A percentile compares a stretch with the other conserved stretches of the same genome.
These are phyloP conservation scores for Pangasius macronema DNA, from an alignment of 2,797 vertebrate genomes.

Conservation along the genomic window DNA sequence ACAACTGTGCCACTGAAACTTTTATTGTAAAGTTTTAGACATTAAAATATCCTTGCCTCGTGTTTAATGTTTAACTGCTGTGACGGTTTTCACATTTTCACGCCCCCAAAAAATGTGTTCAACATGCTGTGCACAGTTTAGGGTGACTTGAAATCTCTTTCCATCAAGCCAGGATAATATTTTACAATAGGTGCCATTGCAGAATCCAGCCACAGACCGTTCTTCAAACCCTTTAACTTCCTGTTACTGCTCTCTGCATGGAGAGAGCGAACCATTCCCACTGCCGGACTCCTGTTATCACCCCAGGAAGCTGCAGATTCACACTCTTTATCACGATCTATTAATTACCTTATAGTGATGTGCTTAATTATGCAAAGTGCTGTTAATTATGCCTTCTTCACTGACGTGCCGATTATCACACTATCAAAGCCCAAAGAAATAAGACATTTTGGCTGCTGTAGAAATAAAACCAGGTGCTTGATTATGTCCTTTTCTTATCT, in stretches of 20 bases:
- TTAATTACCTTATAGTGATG: constrained; percentile 67
- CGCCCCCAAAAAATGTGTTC: neutral
- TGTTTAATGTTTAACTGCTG: no score
- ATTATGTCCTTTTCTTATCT: neutral
- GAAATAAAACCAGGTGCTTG: neutral
- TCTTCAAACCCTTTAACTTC: constrained; percentile 12
- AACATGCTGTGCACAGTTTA: neutral
- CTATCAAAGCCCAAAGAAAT: neutral
- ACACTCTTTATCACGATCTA: constrained; percentile 48
- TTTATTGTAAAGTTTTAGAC: no score
- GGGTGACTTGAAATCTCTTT: neutral
- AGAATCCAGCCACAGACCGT: neutral
- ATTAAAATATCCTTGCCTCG: no score
- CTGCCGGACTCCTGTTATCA: constrained; percentile 42
- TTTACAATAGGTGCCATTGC: neutral
- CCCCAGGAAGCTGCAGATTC: constrained; percentile 35
- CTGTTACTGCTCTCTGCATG: constrained; percentile 22
- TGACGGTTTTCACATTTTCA: no score
- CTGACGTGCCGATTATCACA: constrained; percentile 36
- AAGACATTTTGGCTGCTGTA: neutral
- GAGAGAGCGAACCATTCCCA: constrained; percentile 4
- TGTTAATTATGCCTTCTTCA: constrained; percentile 51
- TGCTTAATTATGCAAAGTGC: constrained; percentile 62
- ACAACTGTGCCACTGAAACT: neutral
- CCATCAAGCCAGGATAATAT: neutral